These are phyloP conservation scores for Tholera decimalis DNA, from an alignment of 2,888 invertebrate species.

Conservation along the genomic window DNA sequence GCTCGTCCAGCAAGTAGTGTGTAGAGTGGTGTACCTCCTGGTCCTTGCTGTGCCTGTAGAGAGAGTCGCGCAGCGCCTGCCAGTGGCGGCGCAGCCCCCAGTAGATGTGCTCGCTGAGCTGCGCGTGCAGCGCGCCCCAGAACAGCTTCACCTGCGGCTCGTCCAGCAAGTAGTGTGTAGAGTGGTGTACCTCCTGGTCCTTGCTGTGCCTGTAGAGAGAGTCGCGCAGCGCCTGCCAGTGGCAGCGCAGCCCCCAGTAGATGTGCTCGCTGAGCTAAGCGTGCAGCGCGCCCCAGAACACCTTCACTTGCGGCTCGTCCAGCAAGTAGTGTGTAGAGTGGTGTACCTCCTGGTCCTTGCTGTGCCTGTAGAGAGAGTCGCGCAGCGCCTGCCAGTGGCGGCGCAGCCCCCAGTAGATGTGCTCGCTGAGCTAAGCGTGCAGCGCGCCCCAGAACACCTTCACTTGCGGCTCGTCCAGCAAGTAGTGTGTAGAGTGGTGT, in stretches of 20 bases:
- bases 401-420: no score
- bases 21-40: constrained; percentile 40
- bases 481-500: no score
- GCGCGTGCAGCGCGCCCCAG: constrained; percentile 79
- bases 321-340: no score
- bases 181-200: constrained; percentile 42
- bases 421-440: no score
- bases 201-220: constrained; percentile 74
- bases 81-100: constrained; percentile 83
- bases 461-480: no score
- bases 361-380: no score
- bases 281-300: neutral
- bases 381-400: no score
- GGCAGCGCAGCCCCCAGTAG: constrained; percentile 82
- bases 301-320: no score
- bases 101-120: constrained; percentile 84
- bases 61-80: constrained; percentile 75
- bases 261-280: constrained; percentile 59
- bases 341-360: no score
- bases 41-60: constrained; percentile 77
- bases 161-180: no score
- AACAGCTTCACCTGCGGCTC: constrained; percentile 73
- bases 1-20: no score
- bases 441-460: no score
- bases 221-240: constrained; percentile 79